These are phyloP conservation scores for Drosophila pseudotalamancana DNA, from an alignment of 2,888 invertebrate genomes.

Conservation along the genomic window DNA sequence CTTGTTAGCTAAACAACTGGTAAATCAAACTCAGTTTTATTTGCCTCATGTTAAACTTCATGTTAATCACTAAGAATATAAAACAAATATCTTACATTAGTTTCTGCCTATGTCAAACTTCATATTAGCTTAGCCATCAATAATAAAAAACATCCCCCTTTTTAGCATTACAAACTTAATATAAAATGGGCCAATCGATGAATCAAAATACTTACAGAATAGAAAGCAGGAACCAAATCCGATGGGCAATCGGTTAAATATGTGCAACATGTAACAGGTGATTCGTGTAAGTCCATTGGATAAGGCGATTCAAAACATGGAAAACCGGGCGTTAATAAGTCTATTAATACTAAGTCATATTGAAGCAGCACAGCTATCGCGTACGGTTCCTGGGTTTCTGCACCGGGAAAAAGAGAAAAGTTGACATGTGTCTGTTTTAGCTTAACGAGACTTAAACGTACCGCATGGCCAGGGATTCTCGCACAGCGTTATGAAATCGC, in stretches of 20 bases:
- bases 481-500: slow-evolving; percentile 98
- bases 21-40: too few species aligned
- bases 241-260: slow-evolving; percentile 99
- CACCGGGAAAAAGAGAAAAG: slow-evolving; percentile 55
- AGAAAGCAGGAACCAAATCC: slow-evolving; percentile 98
- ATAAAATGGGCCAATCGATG: too few species aligned
- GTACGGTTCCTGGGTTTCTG: slow-evolving; percentile 98
- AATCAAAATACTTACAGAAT: slow-evolving; percentile 89
- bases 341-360: slow-evolving; percentile 99
- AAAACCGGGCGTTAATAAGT: slow-evolving; percentile 97
- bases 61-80: neutral
- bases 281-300: slow-evolving; percentile 99
- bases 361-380: slow-evolving; percentile 98
- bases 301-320: slow-evolving; percentile 99
- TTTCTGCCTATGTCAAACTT: neutral
- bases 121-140: neutral
- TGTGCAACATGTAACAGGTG: slow-evolving; percentile 97
- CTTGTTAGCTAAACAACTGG: neutral
- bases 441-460: too few species aligned
- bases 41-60: neutral
- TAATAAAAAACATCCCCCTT: too few species aligned
- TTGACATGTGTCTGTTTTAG: too few species aligned
- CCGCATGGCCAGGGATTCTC: slow-evolving; percentile 97
- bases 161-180: too few species aligned
- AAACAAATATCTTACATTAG: neutral